Base-by-base conservation (phyloP, 2,113 vertebrate species). In the Cephalopholis sonnerati region DNA sequence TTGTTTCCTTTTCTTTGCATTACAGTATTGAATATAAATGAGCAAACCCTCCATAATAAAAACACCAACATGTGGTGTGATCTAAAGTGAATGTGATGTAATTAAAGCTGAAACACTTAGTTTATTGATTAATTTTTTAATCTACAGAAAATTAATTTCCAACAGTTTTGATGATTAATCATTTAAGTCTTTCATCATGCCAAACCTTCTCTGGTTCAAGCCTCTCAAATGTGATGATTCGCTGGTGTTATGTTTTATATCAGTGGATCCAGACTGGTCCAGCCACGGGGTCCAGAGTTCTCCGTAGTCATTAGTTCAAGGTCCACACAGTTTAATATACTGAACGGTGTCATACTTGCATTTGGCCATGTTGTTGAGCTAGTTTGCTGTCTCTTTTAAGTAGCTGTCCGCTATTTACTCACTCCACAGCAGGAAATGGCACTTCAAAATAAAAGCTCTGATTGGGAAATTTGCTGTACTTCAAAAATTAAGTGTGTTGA, bases 71-170 rank as follows among this genome's bases (percentile, higher is more conserved):
- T 36, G 8, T 48, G 18, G 13, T 16, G 58, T 48, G 44, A 51
- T 62, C 44, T 50, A 61, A 73, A 59, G 27, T n/a, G 27, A 74
- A 16, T 32, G 50, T n/a, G 41, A 48, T 53, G 48, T 69, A 16
- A 54, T 54, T 11, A 70, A 2, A 39, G 32, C 22, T 22, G 25
- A 46, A 48, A 46, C 41, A 46, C 13, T 25, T 13, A 36, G 3
- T 20, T 20, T 9, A 63, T 39, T 1, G 41, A 41, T 15, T 65
- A 13, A 70, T 55, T 17, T 24, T 10, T 41, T 15, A 12, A 53
- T n/a, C 5, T 5, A 16, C 20, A 36, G 9, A 55, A 70, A 70
- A 36, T 36, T 0, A 32, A 41, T 44, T 24, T 12, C 13, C 22
- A 22, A 53, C 12, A 20, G 58, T 27, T 72, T 13, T 12, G 3